phyloP scores from a whole-genome alignment of 2,888 invertebrate species.

The Prosopocoilus inquinatus region DNA sequence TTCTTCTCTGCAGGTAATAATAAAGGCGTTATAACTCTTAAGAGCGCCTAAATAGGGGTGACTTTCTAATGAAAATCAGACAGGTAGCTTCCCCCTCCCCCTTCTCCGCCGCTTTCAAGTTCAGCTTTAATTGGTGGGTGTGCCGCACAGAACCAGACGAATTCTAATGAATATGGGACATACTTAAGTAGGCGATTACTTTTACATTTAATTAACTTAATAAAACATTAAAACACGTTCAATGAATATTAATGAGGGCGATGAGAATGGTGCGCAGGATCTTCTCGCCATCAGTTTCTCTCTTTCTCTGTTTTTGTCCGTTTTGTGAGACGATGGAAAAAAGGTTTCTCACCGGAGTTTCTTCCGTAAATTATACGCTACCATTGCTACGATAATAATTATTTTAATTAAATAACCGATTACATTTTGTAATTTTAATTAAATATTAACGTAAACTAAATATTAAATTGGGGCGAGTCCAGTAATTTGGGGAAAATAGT shows the following conservation, averaged over 20 bases:
- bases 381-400: too few relatives aligned
- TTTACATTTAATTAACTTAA: constrained; percentile 13
- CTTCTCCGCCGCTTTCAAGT: constrained; percentile 9
- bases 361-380: too few relatives aligned
- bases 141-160: constrained; percentile 20
- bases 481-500: too few relatives aligned
- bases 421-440: too few relatives aligned
- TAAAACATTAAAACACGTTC: constrained; percentile 5
- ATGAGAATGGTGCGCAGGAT: constrained; percentile 6
- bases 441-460: too few relatives aligned
- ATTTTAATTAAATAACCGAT: too few relatives aligned
- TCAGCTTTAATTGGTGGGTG: constrained; percentile 29
- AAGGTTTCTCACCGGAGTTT: too few relatives aligned
- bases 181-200: constrained; percentile 10
- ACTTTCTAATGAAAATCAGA: constrained; percentile 7
- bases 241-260: constrained; percentile 17
- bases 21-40: constrained; percentile 10
- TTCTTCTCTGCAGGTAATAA: constrained; percentile 7
- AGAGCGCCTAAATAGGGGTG: constrained; percentile 6
- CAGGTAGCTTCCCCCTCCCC: constrained; percentile 12
- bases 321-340: background rate
- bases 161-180: constrained; percentile 17
- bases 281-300: background rate
- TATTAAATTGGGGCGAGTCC: too few relatives aligned
- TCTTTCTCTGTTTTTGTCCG: background rate